These are phyloP conservation scores for Apamea crenata DNA, from an alignment of 2,888 invertebrate genomes.

Conservation along the genomic window DNA sequence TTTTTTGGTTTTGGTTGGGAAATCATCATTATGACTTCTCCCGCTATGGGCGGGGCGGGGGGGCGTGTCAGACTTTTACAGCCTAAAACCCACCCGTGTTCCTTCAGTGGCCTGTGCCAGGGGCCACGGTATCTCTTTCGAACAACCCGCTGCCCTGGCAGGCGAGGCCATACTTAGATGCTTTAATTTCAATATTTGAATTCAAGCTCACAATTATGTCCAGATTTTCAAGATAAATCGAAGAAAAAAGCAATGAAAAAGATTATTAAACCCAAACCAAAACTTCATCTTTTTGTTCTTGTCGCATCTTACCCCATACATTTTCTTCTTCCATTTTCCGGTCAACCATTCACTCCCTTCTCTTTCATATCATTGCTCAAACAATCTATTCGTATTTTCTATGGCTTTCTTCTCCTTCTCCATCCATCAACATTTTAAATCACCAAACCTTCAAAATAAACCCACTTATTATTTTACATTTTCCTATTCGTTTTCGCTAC, in stretches of 20 bases:
- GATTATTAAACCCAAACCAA: background rate
- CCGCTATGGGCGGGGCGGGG: too few relatives aligned
- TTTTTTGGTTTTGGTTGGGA: too few relatives aligned
- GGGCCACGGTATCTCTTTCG: too few relatives aligned
- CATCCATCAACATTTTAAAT: background rate
- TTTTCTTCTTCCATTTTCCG: background rate
- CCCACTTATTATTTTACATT: background rate
- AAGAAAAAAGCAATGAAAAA: background rate
- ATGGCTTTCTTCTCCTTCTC: background rate
- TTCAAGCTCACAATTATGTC: background rate
- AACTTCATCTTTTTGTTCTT: background rate
- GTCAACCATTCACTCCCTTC: background rate
- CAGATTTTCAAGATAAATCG: background rate
- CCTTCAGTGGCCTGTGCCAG: too few relatives aligned
- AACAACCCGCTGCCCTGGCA: too few relatives aligned
- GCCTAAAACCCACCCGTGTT: too few relatives aligned
- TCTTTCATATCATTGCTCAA: background rate
- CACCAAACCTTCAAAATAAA: background rate
- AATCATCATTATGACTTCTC: too few relatives aligned
- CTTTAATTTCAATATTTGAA: background rate
- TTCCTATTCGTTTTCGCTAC: slow-evolving; percentile 22
- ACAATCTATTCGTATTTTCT: background rate
- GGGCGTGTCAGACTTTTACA: too few relatives aligned
- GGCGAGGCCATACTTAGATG: too few relatives aligned
- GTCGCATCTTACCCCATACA: background rate